These are phyloP conservation scores for Tetrao urogallus DNA, from an alignment of 2,113 vertebrate species.

Conservation along the genomic window DNA sequence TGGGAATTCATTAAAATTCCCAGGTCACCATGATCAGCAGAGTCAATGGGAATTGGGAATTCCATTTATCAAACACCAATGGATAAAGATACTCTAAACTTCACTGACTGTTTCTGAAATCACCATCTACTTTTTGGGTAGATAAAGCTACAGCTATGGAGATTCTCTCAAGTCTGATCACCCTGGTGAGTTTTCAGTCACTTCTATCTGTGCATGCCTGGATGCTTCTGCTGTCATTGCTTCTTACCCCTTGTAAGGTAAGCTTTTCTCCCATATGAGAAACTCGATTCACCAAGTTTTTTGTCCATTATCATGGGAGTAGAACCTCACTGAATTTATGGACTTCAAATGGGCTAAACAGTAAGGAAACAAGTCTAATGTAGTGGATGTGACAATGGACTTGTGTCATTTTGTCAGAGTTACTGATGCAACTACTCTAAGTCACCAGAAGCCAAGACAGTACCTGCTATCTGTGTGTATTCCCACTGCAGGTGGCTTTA, in stretches of 20 bases:
- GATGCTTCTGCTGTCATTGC: background rate
- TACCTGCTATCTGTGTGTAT: background rate
- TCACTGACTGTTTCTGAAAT: background rate
- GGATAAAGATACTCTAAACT: background rate
- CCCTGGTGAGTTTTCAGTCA: background rate
- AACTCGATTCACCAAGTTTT: background rate
- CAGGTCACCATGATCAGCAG: background rate
- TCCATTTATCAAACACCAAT: background rate
- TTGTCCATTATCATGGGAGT: background rate
- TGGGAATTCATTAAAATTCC: background rate
- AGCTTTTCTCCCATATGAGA: background rate
- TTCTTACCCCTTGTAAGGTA: background rate
- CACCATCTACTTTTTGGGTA: background rate
- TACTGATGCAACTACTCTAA: background rate
- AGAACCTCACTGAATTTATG: background rate
- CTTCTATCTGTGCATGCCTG: background rate
- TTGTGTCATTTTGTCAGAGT: background rate
- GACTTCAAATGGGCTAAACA: background rate
- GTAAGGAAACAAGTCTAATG: background rate
- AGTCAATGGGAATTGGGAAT: background rate
- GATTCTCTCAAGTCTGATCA: background rate
- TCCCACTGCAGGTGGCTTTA: background rate
- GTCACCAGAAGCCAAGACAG: background rate
- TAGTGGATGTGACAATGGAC: background rate
- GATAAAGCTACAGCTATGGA: background rate